These are phyloP conservation scores for Gadopsis marmoratus DNA, from an alignment of 2,797 vertebrate species.

Conservation along the genomic window DNA sequence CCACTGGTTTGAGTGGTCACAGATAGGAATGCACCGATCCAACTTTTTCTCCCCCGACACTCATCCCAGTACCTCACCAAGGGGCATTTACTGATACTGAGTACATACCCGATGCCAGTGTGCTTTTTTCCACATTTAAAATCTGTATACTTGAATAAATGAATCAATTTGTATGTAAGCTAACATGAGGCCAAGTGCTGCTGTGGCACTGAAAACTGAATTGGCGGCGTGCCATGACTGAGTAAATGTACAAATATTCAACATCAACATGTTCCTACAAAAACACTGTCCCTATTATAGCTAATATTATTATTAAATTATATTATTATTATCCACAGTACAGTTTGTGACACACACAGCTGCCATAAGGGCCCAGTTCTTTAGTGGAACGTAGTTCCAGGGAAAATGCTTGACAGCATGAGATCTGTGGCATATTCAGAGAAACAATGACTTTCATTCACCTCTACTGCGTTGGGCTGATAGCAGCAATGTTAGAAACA, in stretches of 20 bases:
- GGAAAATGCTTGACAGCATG: neutral
- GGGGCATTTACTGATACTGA: neutral
- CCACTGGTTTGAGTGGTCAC: slow-evolving; percentile 4
- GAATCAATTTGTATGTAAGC: slow-evolving; percentile 17
- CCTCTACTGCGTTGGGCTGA: neutral
- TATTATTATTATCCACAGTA: neutral
- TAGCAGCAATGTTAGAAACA: neutral
- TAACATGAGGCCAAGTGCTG: slow-evolving; percentile 18
- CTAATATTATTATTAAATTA: neutral
- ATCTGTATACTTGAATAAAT: neutral
- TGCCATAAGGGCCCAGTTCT: neutral
- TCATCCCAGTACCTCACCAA: neutral
- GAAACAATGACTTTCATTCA: neutral
- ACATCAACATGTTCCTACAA: neutral
- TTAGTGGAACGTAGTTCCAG: slow-evolving; percentile 11
- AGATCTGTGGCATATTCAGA: neutral
- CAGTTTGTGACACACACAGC: neutral
- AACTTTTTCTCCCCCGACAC: neutral
- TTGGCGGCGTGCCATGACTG: slow-evolving; percentile 14
- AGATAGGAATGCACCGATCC: neutral
- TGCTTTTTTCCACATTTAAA: neutral
- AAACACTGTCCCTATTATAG: neutral
- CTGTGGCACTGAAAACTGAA: slow-evolving; percentile 19
- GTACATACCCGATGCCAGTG: neutral
- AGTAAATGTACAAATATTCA: slow-evolving; percentile 20